Conservation (phyloP, 2,888 invertebrate genomes). For the Tyria jacobaeae region DNA sequence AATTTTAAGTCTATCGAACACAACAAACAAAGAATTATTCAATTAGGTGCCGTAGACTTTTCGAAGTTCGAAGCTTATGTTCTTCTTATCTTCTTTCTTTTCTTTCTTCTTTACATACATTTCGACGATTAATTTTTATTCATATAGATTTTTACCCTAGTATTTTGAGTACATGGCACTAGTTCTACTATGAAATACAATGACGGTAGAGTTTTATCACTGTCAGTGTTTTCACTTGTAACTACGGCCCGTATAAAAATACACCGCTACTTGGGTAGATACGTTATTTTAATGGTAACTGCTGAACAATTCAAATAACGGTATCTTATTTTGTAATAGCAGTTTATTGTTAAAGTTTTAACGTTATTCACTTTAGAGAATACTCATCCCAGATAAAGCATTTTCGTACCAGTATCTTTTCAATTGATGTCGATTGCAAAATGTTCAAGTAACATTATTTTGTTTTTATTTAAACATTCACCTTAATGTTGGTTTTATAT, state of each 20-base stretch:
- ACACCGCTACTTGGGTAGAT: constrained; percentile 5
- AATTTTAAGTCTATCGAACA: too few species aligned
- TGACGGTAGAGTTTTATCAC: background rate
- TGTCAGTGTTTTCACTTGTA: background rate
- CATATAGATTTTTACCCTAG: background rate
- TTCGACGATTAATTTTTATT: too few species aligned
- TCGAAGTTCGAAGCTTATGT: too few species aligned
- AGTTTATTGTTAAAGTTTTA: background rate
- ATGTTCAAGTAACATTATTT: too few species aligned
- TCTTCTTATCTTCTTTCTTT: too few species aligned
- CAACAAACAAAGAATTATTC: too few species aligned
- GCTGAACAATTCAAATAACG: constrained; percentile 4
- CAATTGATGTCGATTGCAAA: background rate
- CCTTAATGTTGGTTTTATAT: too few species aligned
- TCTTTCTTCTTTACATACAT: too few species aligned
- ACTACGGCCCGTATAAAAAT: constrained; percentile 8
- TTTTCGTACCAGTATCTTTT: background rate
- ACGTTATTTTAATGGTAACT: constrained; percentile 2
- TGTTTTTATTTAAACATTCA: too few species aligned
- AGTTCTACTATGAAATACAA: background rate
- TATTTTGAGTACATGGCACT: background rate
- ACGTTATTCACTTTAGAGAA: background rate
- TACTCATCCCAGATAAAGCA: background rate
- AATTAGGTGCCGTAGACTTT: too few species aligned
- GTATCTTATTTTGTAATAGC: background rate